phyloP scores from a whole-genome alignment of 2,797 vertebrate genomes.

The Myotis pilosus region DNA sequence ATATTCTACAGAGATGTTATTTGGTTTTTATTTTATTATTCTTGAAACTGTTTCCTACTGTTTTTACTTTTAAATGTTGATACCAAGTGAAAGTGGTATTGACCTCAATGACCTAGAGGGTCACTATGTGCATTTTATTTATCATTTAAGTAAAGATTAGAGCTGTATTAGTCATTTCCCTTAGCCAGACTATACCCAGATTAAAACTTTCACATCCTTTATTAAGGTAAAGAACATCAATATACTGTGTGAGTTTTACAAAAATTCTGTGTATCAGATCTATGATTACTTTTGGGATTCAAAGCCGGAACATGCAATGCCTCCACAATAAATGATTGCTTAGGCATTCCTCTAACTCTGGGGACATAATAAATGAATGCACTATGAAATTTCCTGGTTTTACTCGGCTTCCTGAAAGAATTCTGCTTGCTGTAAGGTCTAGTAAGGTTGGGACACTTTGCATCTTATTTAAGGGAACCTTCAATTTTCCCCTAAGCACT shows the following conservation, averaged over 20 bases:
- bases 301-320: not conserved
- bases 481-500: not conserved
- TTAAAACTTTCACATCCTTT: not conserved
- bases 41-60: not conserved
- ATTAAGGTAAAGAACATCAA: not conserved
- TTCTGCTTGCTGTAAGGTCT: not conserved
- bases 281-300: not conserved
- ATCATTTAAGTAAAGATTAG: not conserved
- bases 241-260: not conserved
- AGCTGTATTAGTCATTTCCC: not conserved
- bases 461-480: not conserved
- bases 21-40: constrained; percentile 44
- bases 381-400: not conserved
- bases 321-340: not conserved
- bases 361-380: not conserved
- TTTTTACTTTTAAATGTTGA: constrained; percentile 29
- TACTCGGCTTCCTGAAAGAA: not conserved
- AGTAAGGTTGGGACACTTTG: not conserved
- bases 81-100: not conserved
- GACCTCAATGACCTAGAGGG: not conserved
- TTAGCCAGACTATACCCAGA: not conserved
- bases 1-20: not conserved
- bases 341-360: not conserved
- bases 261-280: not conserved
- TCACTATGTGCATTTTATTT: not conserved